Base-by-base conservation (phyloP, 2,888 invertebrate genomes). In the Catotricha subobsoleta region DNA sequence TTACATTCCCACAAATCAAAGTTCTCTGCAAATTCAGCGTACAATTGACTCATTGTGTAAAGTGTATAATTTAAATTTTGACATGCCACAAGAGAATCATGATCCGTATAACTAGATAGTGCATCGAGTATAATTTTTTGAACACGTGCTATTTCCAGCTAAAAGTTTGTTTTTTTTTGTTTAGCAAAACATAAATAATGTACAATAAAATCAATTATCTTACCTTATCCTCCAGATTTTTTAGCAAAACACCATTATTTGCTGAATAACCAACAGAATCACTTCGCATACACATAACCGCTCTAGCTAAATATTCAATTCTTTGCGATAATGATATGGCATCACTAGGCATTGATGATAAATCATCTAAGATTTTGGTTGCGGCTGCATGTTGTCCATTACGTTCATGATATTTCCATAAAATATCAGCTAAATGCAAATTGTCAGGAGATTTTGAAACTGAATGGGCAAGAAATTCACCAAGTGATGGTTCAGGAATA, bases 321-420 rank as follows among this genome's bases (percentile, higher is more conserved):
- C 97, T 74, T 58, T 88, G 78, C 19, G 75, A 67, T 31, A 97
- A 65, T 2, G 73, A 70, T 42, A 91, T 71, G 38, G 76, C 75
- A 15, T 75, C 72, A 10, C 86, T 88, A 52, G 49, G 65, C 2
- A 57, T 56, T 43, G 54, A 54, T 3, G 97, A 90, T 44, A 97
- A 69, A 51, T 80, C 80, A 48, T 86, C 80, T 2, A 97, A 67
- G 48, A 95, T 84, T 52, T 81, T 76, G 0, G 97, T 92, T 2
- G 97, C 97, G 9, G 87, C 81, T 2, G 82, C 74, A 56, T 91
- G 95, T 58, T 94, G 88, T 21, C 81, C 80, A 53, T 79, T 80
- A 57, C 82, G 81, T 61, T 97, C 94, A 54, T 95, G 91, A 58
- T 84, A 92, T 62, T 90, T 90, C 95, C 97, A 97, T 42, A 97